Base-by-base conservation (phyloP, 2,888 invertebrate species). In the Merodon equestris region DNA sequence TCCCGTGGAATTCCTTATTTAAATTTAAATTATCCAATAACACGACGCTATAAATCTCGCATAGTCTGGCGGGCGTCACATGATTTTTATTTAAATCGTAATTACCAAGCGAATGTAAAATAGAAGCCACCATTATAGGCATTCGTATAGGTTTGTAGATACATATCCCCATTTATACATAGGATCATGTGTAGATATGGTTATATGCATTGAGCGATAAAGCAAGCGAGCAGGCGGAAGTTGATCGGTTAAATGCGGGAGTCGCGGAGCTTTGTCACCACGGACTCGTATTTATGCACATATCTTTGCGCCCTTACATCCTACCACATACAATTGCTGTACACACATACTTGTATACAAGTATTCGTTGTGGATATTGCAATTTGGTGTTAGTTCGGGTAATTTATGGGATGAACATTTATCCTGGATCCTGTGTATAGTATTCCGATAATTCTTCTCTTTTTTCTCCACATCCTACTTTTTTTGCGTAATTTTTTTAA, bases 61-160 rank as follows among this genome's bases (percentile, higher is more conserved):
- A 79, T 79, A 73, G 77, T 73, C 77, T 72, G 76, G 72, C 72
- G 72, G 73, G 73, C 77, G 73, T 79, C 77, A 73, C 77, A 73
- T 73, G 77, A 79, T 79, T 79, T 79, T 79, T 79, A 79, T 74
- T 79, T 79, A 79, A 79, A 79, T 74, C 77, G 77, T 79, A 79
- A 79, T 79, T 79, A 79, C 77, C 77, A 74, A 15, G 63, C 67
- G 57, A 68, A 67, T 77, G 66, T 61, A 66, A 63, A 73, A 77
- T 77, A 73, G 73, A 73, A 60, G 48, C 51, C 19, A 34, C 13
- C 27, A 51, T 14, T 36, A 56, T 13, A 36, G 44, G 27, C 27
- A 27, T 2, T 27, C 27, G 7, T 4, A 27, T 7, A 27, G 27
- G 27, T 7, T 2, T 27, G 27, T 27, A 27, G 27, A 27, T 27